Conservation (phyloP, 1,140 invertebrate species). For the Drosophila leontia region DNA sequence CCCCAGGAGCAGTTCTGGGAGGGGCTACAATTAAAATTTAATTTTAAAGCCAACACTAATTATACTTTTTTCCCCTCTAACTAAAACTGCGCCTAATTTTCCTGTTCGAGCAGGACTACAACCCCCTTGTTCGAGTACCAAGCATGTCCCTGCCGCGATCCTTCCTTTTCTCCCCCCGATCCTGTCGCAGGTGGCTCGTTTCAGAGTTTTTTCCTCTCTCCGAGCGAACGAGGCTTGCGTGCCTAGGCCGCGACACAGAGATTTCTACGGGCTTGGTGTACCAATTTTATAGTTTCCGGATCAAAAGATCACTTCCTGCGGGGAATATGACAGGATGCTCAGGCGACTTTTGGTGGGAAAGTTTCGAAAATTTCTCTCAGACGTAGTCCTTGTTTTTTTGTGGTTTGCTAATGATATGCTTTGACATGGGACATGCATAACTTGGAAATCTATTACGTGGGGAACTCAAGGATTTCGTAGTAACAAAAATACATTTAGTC, state of each 20-base stretch:
- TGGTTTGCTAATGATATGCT: conserved; percentile 44
- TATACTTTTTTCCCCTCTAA: conserved; percentile 40
- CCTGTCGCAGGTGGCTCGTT: conserved; percentile 68
- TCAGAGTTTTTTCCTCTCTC: conserved; percentile 26
- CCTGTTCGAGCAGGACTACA: conserved; percentile 20
- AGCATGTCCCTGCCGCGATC: conserved; percentile 12
- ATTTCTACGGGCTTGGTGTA: conserved; percentile 51
- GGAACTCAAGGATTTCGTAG: not conserved
- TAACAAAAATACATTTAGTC: not conserved
- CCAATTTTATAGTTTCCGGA: conserved; percentile 83
- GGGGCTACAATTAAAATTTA: conserved; percentile 63
- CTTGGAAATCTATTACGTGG: not conserved
- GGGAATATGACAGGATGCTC: conserved; percentile 77
- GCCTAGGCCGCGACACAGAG: conserved; percentile 52
- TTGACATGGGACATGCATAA: conserved; percentile 18
- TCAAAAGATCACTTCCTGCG: conserved; percentile 84
- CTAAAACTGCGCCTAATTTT: conserved; percentile 55
- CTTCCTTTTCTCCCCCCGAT: conserved; percentile 19
- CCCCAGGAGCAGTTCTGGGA: conserved; percentile 25
- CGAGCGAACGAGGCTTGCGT: conserved; percentile 50
- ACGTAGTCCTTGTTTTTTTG: conserved; percentile 14
- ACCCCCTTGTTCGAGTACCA: conserved; percentile 21
- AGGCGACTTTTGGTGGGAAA: conserved; percentile 62
- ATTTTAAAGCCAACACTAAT: conserved; percentile 71
- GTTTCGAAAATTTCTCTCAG: conserved; percentile 11